Percentiles rank a stretch among this genome's conserved stretches.
These are phyloP conservation scores for Peromyscus maniculatus DNA, from an alignment of 2,113 vertebrate genomes.

Conservation along the genomic window DNA sequence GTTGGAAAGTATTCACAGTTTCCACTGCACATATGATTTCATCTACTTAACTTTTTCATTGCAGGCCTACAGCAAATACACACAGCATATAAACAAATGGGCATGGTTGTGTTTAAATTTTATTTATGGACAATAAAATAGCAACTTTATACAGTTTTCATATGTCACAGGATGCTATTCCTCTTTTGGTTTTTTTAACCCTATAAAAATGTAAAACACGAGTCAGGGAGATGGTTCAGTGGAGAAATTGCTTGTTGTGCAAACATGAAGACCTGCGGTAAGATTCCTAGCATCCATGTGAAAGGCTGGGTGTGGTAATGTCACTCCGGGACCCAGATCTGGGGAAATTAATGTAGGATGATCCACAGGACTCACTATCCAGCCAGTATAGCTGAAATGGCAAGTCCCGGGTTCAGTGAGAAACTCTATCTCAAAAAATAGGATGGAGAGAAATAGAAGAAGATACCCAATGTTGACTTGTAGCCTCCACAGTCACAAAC, in stretches of 20 bases:
- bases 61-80: neutral
- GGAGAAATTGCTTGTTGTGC: neutral
- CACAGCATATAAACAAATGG: neutral
- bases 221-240: neutral
- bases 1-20: conserved; percentile 36
- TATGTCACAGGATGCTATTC: neutral
- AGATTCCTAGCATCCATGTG: neutral
- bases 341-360: neutral
- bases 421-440: neutral
- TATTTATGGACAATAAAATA: conserved; percentile 9
- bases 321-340: neutral
- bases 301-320: neutral
- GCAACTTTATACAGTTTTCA: neutral
- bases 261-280: neutral
- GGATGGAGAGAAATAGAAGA: neutral
- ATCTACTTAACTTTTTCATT: neutral
- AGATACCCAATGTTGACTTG: neutral
- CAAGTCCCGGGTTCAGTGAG: neutral
- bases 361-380: neutral
- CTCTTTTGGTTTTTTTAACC: neutral
- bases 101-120: neutral
- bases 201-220: neutral
- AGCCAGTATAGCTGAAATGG: neutral
- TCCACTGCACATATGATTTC: neutral
- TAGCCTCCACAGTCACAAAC: neutral